A percentile compares a stretch with the other conserved stretches of the same genome.
Conservation (phyloP, 1,140 invertebrate species). For the Cotesia typhae region DNA sequence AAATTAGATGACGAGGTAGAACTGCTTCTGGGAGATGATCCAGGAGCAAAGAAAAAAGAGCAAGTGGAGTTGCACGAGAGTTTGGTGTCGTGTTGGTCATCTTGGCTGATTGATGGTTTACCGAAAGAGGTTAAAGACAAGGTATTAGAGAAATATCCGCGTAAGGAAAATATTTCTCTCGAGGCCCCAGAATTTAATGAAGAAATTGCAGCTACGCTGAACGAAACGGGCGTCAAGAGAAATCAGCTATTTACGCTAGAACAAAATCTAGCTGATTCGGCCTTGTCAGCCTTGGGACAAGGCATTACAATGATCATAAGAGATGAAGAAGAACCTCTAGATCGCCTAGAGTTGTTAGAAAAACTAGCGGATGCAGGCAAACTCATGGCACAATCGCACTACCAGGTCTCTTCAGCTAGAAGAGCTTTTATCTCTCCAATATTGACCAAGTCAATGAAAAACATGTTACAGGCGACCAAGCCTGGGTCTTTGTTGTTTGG, state of each 20-base stretch:
- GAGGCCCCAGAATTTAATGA: slow-evolving; percentile 13
- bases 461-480: slow-evolving; percentile 1
- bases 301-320: slow-evolving; percentile 17
- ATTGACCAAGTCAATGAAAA: neutral
- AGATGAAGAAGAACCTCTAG: slow-evolving; percentile 1
- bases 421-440: slow-evolving; percentile 15
- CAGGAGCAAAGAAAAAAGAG: neutral
- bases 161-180: slow-evolving; percentile 6
- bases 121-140: neutral
- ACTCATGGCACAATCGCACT: neutral
- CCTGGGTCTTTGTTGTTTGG: slow-evolving; percentile 16
- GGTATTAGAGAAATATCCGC: slow-evolving; percentile 8
- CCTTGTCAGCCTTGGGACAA: slow-evolving; percentile 12
- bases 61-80: neutral
- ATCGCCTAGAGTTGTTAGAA: slow-evolving; percentile 16
- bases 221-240: slow-evolving; percentile 12
- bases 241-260: slow-evolving; percentile 1
- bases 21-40: neutral
- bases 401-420: neutral
- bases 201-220: slow-evolving; percentile 13
- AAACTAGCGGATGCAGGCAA: slow-evolving; percentile 5
- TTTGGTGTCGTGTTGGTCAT: neutral
- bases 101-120: neutral
- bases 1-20: neutral
- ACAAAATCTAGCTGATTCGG: slow-evolving; percentile 16